Evolutionary conservation across 2,113 vertebrate species (phyloP).

Genomic region (Sinocyclocheilus grahami): DNA sequence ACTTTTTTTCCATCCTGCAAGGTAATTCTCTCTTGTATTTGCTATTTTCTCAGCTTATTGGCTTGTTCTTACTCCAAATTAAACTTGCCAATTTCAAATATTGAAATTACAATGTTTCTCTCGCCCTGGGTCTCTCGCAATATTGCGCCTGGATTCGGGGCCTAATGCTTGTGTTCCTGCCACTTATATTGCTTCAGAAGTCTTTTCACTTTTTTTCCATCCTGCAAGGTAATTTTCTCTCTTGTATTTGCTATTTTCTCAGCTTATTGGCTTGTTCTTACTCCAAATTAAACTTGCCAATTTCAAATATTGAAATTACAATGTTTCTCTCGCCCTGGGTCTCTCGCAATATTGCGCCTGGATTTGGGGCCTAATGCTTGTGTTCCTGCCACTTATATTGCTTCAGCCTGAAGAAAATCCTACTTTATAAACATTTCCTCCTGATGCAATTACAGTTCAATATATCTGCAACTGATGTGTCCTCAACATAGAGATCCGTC

Average conservation of each 20-base stretch:
- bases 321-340: slow-evolving; percentile 89
- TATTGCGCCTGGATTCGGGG: slow-evolving; percentile 87
- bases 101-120: slow-evolving; percentile 94
- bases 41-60: slow-evolving; percentile 97
- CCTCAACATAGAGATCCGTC: slow-evolving; percentile 2
- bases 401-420: slow-evolving; percentile 70
- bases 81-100: slow-evolving; percentile 98
- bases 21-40: slow-evolving; percentile 92
- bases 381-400: slow-evolving; percentile 79
- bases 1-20: slow-evolving; percentile 83
- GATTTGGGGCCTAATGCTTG: slow-evolving; percentile 85
- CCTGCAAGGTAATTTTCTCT: slow-evolving; percentile 93
- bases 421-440: slow-evolving; percentile 51
- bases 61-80: slow-evolving; percentile 97
- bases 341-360: slow-evolving; percentile 90
- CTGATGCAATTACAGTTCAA: slow-evolving; percentile 45
- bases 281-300: slow-evolving; percentile 98
- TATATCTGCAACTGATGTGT: slow-evolving; percentile 31
- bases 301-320: slow-evolving; percentile 99
- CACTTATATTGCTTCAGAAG: slow-evolving; percentile 81
- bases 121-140: slow-evolving; percentile 89
- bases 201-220: too few relatives aligned
- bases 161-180: slow-evolving; percentile 83
- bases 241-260: slow-evolving; percentile 91
- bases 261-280: slow-evolving; percentile 97